A percentile compares a stretch with the other conserved stretches of the same genome.
phyloP scores from a whole-genome alignment of 2,797 vertebrate species.

The Amphiprion clarkii region DNA sequence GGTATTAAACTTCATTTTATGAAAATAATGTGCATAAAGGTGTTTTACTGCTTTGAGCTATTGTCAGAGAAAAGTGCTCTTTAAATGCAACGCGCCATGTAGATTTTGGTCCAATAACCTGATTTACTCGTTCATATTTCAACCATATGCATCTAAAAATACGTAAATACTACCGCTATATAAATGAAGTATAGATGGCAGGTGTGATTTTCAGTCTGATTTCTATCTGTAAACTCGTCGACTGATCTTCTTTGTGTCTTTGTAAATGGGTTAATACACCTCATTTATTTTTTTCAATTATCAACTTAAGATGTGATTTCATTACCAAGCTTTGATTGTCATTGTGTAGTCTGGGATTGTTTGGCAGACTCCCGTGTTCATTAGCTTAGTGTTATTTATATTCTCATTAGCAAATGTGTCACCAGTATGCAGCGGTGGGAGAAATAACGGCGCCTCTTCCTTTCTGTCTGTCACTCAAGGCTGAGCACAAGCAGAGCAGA shows the following conservation, averaged over 20 bases:
- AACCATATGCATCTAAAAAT: background rate
- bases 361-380: constrained; percentile 58
- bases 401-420: constrained; percentile 47
- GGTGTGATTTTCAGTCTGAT: background rate
- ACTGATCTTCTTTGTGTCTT: background rate
- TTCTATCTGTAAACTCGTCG: background rate
- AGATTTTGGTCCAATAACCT: background rate
- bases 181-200: background rate
- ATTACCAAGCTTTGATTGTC: constrained; percentile 61
- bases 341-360: constrained; percentile 50
- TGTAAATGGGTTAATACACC: constrained; percentile 33
- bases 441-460: background rate
- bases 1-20: background rate
- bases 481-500: background rate
- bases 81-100: background rate
- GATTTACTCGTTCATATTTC: background rate
- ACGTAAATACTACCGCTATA: background rate
- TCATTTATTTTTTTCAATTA: constrained; percentile 72
- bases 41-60: background rate
- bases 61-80: background rate
- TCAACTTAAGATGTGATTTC: constrained; percentile 57
- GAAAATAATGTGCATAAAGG: background rate
- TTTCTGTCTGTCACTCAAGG: constrained; percentile 35
- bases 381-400: constrained; percentile 54
- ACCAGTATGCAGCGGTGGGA: constrained; percentile 19